Conservation (phyloP, 2,888 invertebrate genomes). For the Tanypteryx hageni region DNA sequence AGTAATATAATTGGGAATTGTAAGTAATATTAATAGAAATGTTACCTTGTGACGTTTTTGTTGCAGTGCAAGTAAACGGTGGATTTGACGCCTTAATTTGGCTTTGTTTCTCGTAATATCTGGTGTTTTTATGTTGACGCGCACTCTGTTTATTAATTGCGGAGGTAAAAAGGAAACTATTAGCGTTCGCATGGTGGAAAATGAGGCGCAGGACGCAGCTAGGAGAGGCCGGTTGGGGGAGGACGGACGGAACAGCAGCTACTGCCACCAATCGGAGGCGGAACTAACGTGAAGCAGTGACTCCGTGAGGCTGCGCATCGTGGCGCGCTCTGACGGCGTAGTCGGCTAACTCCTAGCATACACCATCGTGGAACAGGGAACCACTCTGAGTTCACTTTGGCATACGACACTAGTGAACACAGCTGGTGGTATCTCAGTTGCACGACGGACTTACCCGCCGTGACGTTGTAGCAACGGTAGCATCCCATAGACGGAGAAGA, state of each 20-base stretch:
- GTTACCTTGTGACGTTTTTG: too few species aligned
- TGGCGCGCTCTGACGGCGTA: conserved; percentile 15
- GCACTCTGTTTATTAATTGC: too few species aligned
- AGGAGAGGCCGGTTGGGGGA: background rate
- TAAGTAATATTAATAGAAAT: too few species aligned
- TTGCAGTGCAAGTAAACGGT: too few species aligned
- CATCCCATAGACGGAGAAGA: too few species aligned
- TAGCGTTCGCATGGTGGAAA: background rate
- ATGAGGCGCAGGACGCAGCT: background rate
- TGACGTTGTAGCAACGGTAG: too few species aligned
- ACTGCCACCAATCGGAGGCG: conserved; percentile 56
- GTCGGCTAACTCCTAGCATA: conserved; percentile 25
- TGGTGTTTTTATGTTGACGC: too few species aligned
- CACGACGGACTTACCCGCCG: conserved; percentile 72
- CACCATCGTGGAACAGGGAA: conserved; percentile 89
- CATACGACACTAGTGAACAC: conserved; percentile 90
- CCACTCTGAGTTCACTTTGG: conserved; percentile 98
- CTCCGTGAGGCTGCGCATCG: background rate
- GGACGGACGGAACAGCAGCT: background rate
- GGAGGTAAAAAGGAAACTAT: background rate
- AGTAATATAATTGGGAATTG: too few species aligned
- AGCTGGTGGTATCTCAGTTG: conserved; percentile 99
- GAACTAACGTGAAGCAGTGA: background rate
- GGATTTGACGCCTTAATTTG: too few species aligned
- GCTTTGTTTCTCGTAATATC: too few species aligned